Evolutionary conservation across 2,888 invertebrate species (phyloP).

Genomic region (Drosophila setosimentum): DNA sequence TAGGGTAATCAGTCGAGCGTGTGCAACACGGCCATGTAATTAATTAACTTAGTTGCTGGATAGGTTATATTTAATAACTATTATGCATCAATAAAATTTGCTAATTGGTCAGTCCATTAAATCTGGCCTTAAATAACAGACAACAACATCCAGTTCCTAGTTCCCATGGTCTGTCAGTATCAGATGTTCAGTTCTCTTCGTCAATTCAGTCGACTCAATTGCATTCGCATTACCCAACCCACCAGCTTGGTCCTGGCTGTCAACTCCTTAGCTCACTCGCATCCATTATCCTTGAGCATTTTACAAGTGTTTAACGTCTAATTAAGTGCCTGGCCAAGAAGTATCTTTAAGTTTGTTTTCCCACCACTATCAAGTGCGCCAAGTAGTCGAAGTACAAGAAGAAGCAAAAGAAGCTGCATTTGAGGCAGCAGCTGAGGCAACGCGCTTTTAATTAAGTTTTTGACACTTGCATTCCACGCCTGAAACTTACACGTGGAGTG

Average conservation of each 20-base stretch:
- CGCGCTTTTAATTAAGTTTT: slow-evolving; percentile 78
- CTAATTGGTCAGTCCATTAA: slow-evolving; percentile 37
- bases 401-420: slow-evolving; percentile 31
- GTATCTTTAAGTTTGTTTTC: slow-evolving; percentile 67
- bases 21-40: slow-evolving; percentile 51
- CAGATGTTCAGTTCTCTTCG: slow-evolving; percentile 12
- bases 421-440: slow-evolving; percentile 43
- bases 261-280: slow-evolving; percentile 37
- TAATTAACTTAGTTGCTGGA: slow-evolving; percentile 55
- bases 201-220: slow-evolving; percentile 36
- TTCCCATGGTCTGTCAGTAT: slow-evolving; percentile 5
- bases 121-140: background rate
- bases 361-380: slow-evolving; percentile 49
- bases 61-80: slow-evolving; percentile 34
- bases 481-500: slow-evolving; percentile 14
- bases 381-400: slow-evolving; percentile 29
- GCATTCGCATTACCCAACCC: slow-evolving; percentile 48
- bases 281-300: slow-evolving; percentile 78
- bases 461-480: slow-evolving; percentile 65
- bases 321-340: slow-evolving; percentile 74
- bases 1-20: slow-evolving; percentile 51
- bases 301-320: slow-evolving; percentile 81
- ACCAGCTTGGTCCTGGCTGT: background rate
- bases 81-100: slow-evolving; percentile 12
- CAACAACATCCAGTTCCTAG: background rate